Conservation (phyloP, 2,797 vertebrate genomes). For the Galaxias olidus region DNA sequence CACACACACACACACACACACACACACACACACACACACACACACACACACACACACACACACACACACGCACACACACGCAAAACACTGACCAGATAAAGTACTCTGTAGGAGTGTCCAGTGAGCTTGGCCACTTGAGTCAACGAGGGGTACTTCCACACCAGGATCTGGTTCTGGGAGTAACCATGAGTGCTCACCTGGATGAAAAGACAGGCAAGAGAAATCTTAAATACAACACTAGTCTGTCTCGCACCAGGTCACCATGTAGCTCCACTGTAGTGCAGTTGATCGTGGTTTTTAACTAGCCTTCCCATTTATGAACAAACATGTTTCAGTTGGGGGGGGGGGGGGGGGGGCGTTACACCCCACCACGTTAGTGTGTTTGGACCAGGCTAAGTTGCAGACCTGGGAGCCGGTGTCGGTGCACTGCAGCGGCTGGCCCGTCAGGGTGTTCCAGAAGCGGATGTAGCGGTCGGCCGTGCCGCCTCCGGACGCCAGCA, state of each 20-base stretch:
- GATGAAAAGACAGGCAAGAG: slow-evolving; percentile 2
- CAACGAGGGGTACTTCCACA: slow-evolving; percentile 98
- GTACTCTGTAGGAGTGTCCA: slow-evolving; percentile 93
- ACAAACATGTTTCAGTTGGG: too few relatives aligned
- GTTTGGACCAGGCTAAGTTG: slow-evolving; percentile 99
- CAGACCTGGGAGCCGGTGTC: slow-evolving; percentile 98
- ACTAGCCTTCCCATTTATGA: too few relatives aligned
- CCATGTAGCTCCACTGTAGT: not conserved
- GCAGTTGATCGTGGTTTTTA: too few relatives aligned
- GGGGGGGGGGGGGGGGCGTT: too few relatives aligned
- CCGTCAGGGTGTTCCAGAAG: slow-evolving; percentile 98
- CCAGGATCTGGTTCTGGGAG: slow-evolving; percentile 98
- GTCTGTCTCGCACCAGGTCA: not conserved
- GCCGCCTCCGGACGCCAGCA: slow-evolving; percentile 92
- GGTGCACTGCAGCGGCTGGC: slow-evolving; percentile 94
- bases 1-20: slow-evolving; percentile 4
- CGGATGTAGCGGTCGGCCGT: slow-evolving; percentile 97
- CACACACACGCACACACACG: not conserved
- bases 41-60: not conserved
- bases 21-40: slow-evolving; percentile 5
- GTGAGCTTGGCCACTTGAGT: slow-evolving; percentile 98
- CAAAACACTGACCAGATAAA: slow-evolving; percentile 88
- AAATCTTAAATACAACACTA: too few relatives aligned
- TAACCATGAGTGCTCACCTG: slow-evolving; percentile 99
- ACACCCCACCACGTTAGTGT: slow-evolving; percentile 94